Evolutionary conservation across 2,797 vertebrate genomes (phyloP), one percentile per base, ranked within the genome.

Genomic region (Rhinatrema bivittatum): DNA sequence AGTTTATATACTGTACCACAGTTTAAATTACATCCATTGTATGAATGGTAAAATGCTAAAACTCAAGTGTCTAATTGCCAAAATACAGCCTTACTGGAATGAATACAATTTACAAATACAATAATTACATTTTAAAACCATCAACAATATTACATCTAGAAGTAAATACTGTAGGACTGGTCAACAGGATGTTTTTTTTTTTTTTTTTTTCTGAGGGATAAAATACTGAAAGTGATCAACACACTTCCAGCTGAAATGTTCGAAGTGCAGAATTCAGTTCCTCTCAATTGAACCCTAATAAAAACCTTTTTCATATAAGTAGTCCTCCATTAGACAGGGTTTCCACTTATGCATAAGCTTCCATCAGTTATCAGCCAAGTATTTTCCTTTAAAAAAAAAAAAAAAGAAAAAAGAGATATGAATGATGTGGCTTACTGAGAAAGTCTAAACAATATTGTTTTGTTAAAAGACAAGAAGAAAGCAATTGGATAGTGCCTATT

Each of bases 41-140:
- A 76, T 74, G 70, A 81, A 77, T 72, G 78, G 69, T 63, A 74
- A 76, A 81, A 82, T 72, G 66, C 79, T 80, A 79, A 79, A 82
- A 84, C 78, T 76, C 77, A 73, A 70, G 72, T 68, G 71, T 75
- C 72, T 88, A 79, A 81, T 76, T 76, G 74, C 71, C 76, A 85
- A 79, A 83, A 87, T 84, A 91, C 81, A 79, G 84, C 86, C 80
- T 87, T 90, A 89, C 81, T 78, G 86, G 83, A 85, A 90, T 91
- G 81, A 85, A 75, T 81, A 85, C 84, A 65, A 83, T 86, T 84
- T 88, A 90, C 92, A 93, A 87, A 87, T 89, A 96, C 91, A 72
- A 89, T 89, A 90, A 87, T 91, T 89, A 93, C 89, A 90, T 83
- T 89, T 87, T 91, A 89, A 91, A 92, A 94, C 86, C 81, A 85